Base-by-base conservation (phyloP, 1,140 invertebrate species). In the Drosophila sturtevanti region DNA sequence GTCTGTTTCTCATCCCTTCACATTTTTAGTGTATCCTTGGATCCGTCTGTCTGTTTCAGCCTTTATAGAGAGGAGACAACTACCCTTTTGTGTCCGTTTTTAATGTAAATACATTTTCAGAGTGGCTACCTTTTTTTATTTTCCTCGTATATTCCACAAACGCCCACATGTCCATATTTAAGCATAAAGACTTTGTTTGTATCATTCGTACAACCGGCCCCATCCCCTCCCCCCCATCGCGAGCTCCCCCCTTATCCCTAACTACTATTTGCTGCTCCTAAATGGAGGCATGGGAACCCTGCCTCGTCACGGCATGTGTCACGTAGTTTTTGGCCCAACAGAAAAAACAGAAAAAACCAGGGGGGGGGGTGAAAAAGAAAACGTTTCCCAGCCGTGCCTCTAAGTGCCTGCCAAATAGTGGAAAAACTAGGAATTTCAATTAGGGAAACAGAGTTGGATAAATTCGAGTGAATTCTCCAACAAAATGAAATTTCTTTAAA, bases 171-270 rank as follows among this genome's bases (percentile, higher is more conserved):
- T 84, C 71, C 84, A 82, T 89, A 89, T 79, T 89, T 70, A 78
- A 78, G 73, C 73, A 77, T 74, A 87, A 87, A 79, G 72, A 78
- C 79, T 87, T 89, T 87, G 82, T 87, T 87, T 79, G 66, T 56
- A 44, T 18, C 41, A 67, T 56, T 55, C 52, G 34, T n/a, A 27
- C 37, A 68, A 48, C 72, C 31, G 4, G n/a, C n/a, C n/a, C n/a
- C n/a, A n/a, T n/a, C 22, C 5, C 27, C 27, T 6, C 27, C 2
- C 27, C 27, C 27, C 27, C 27, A 1, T 31, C 27, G 27, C 27
- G 27, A 31, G 4, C 5, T 31, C 41, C 2, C 9, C 2, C 41
- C 4, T 21, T 16, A 10, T 10, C 2, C 16, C 4, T n/a, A 38
- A 5, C 12, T n/a, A 14, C 12, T 38, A 48, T 48, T 48, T 21